Conservation (phyloP, 2,797 vertebrate genomes). For the Neolamprologus multifasciatus region DNA sequence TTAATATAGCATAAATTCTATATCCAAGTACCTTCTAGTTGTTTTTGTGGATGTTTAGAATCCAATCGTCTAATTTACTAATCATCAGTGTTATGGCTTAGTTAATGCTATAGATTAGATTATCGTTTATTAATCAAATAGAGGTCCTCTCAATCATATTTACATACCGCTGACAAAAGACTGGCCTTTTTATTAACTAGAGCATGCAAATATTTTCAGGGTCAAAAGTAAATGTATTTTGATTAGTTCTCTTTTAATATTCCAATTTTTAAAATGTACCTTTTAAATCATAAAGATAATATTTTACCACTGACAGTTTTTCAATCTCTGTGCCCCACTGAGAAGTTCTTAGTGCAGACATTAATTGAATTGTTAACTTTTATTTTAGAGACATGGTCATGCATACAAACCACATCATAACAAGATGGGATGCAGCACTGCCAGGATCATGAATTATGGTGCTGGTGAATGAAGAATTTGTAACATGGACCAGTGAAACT, state of each 20-base stretch:
- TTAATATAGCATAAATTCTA: neutral
- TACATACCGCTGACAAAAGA: neutral
- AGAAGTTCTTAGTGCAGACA: neutral
- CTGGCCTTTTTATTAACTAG: neutral
- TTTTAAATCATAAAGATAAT: neutral
- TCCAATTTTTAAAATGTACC: neutral
- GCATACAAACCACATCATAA: constrained; percentile 20
- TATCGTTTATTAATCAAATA: neutral
- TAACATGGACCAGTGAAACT: constrained; percentile 6
- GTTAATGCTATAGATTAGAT: neutral
- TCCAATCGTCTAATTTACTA: neutral
- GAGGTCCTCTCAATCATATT: neutral
- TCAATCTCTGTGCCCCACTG: neutral
- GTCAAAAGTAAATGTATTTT: neutral
- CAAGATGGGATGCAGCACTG: constrained; percentile 21
- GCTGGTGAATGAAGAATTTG: constrained; percentile 26
- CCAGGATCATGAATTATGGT: constrained; percentile 31
- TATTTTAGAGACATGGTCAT: constrained; percentile 47
- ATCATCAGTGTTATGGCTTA: neutral
- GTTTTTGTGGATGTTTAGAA: neutral
- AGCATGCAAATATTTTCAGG: neutral
- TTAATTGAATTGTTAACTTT: constrained; percentile 42
- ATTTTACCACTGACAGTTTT: neutral
- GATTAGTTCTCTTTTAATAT: neutral
- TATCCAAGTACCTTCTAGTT: neutral